Evolutionary conservation across 1,140 invertebrate species (phyloP).

Genomic region (Samia ricini): DNA sequence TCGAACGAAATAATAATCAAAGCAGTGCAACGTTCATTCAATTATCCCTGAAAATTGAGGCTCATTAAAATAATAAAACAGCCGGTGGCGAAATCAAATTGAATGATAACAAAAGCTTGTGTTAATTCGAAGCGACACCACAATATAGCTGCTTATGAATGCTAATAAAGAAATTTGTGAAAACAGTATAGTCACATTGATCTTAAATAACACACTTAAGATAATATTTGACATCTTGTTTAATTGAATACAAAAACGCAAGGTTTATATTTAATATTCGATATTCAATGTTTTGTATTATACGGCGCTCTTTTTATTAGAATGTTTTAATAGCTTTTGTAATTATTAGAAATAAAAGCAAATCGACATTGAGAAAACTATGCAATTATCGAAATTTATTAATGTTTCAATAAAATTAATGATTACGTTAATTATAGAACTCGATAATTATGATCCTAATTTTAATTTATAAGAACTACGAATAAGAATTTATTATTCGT

Average conservation of each 20-base stretch:
- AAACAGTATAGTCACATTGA: not conserved
- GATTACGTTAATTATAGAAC: not conserved
- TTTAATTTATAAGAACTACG: no score
- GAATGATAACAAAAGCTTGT: slow-evolving; percentile 75
- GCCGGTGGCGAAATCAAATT: slow-evolving; percentile 72
- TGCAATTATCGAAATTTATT: not conserved
- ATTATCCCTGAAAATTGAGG: slow-evolving; percentile 74
- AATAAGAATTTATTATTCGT: no score
- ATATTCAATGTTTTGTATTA: no score
- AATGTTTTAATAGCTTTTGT: no score
- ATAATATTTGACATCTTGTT: not conserved
- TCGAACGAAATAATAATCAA: slow-evolving; percentile 65
- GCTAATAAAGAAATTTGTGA: not conserved
- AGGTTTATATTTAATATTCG: no score
- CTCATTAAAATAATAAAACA: slow-evolving; percentile 77
- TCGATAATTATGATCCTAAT: not conserved
- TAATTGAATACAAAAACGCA: no score
- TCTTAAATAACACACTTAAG: not conserved
- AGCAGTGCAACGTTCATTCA: slow-evolving; percentile 64
- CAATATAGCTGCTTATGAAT: not conserved
- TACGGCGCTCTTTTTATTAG: no score
- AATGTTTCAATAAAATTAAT: not conserved
- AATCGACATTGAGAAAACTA: no score
- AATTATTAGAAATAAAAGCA: no score
- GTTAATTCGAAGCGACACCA: slow-evolving; percentile 38